Evolutionary conservation across 2,888 invertebrate genomes (phyloP).

Genomic region (Caenorhabditis wallacei): DNA sequence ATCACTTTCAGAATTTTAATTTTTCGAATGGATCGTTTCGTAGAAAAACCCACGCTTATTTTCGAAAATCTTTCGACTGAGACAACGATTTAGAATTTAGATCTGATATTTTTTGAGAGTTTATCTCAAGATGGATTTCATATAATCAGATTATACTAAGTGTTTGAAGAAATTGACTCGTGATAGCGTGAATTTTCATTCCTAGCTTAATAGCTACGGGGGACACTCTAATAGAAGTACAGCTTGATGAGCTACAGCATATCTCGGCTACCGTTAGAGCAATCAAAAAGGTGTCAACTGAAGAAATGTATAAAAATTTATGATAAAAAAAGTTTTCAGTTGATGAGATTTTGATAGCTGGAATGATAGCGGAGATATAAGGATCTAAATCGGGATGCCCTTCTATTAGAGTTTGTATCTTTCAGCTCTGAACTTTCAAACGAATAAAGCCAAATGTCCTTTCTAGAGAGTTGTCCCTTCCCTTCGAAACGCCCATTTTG

Average conservation of each 20-base stretch:
- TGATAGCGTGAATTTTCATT: background rate
- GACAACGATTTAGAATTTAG: background rate
- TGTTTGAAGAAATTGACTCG: background rate
- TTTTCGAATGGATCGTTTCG: background rate
- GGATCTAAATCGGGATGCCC: too few species aligned
- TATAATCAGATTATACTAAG: conserved; percentile 1
- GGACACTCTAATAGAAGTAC: too few species aligned
- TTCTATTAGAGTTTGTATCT: too few species aligned
- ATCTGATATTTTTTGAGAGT: background rate
- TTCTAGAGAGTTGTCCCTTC: background rate
- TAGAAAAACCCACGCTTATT: conserved; percentile 1
- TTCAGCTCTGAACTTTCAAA: background rate
- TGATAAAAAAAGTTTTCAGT: too few species aligned
- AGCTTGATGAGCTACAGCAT: too few species aligned
- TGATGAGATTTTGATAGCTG: too few species aligned
- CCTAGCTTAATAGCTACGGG: background rate
- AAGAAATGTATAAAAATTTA: too few species aligned
- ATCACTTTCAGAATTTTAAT: background rate
- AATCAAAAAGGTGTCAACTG: too few species aligned
- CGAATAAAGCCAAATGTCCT: background rate
- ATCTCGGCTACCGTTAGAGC: too few species aligned
- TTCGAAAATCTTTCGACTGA: background rate
- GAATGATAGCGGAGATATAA: too few species aligned
- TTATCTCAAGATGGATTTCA: background rate
- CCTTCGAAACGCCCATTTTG: background rate